These are phyloP conservation scores for Mimas tiliae DNA, from an alignment of 2,888 invertebrate species.

Conservation along the genomic window DNA sequence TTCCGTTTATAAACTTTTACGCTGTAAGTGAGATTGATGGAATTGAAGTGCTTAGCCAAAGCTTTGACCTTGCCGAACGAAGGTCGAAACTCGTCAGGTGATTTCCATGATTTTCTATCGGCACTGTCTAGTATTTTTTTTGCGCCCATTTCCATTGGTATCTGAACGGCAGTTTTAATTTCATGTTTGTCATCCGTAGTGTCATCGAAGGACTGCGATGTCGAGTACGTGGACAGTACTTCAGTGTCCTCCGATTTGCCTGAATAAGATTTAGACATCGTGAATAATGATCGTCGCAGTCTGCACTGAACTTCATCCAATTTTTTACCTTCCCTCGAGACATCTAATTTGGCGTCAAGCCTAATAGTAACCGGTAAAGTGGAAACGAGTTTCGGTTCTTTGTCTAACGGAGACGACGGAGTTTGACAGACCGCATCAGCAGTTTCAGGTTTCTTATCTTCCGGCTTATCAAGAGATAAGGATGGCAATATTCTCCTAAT, in stretches of 20 bases:
- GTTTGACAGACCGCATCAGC: slow-evolving; percentile 76
- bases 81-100: slow-evolving; percentile 88
- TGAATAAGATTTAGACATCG: slow-evolving; percentile 66
- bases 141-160: slow-evolving; percentile 57
- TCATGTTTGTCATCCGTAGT: slow-evolving; percentile 42
- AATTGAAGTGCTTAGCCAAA: slow-evolving; percentile 88
- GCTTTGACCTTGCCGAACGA: slow-evolving; percentile 89
- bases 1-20: slow-evolving; percentile 73
- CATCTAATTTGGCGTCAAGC: slow-evolving; percentile 60
- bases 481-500: slow-evolving; percentile 75
- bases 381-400: slow-evolving; percentile 40
- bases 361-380: slow-evolving; percentile 48
- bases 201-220: slow-evolving; percentile 67
- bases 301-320: slow-evolving; percentile 65
- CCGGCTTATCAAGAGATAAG: slow-evolving; percentile 67
- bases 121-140: slow-evolving; percentile 68
- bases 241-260: slow-evolving; percentile 73
- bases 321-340: slow-evolving; percentile 58
- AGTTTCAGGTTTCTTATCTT: slow-evolving; percentile 62
- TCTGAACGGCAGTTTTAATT: slow-evolving; percentile 43
- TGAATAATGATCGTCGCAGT: slow-evolving; percentile 64
- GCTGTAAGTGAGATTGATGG: slow-evolving; percentile 74
- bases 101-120: slow-evolving; percentile 87
- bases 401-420: slow-evolving; percentile 56
- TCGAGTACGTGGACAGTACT: slow-evolving; percentile 64